Conservation (phyloP, 2,113 vertebrate genomes). For the Scomber colias region DNA sequence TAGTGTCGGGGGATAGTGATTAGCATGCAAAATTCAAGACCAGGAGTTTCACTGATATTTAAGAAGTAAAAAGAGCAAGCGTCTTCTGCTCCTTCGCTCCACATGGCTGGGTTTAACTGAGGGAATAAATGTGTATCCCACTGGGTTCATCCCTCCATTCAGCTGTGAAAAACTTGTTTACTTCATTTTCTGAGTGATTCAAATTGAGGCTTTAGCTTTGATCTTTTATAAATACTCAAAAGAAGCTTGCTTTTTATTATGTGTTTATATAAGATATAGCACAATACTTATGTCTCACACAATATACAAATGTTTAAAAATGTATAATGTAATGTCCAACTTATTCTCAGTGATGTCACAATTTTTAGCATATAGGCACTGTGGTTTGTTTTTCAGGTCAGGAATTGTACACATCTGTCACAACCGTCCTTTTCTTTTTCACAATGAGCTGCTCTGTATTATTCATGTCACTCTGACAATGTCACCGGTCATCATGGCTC, state of each 20-base stretch:
- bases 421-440: not conserved
- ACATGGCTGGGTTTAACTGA: not conserved
- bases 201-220: not conserved
- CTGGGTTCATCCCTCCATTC: conserved; percentile 3
- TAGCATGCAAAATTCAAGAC: not conserved
- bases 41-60: conserved; percentile 1
- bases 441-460: not conserved
- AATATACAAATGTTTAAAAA: not conserved
- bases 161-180: conserved; percentile 37
- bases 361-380: not conserved
- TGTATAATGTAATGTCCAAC: not conserved
- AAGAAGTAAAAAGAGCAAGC: conserved; percentile 11
- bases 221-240: not conserved
- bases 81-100: conserved; percentile 3
- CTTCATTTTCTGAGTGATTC: conserved; percentile 18
- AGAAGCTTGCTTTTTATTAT: not conserved
- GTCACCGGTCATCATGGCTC: conserved; percentile 63
- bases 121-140: conserved; percentile 10
- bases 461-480: conserved; percentile 75
- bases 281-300: not conserved
- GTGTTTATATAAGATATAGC: not conserved
- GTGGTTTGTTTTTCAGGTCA: not conserved
- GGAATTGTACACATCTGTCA: not conserved
- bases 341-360: not conserved
- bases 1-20: conserved; percentile 1